Conservation (phyloP, 2,113 vertebrate genomes). For the Oreocharis arfaki region DNA sequence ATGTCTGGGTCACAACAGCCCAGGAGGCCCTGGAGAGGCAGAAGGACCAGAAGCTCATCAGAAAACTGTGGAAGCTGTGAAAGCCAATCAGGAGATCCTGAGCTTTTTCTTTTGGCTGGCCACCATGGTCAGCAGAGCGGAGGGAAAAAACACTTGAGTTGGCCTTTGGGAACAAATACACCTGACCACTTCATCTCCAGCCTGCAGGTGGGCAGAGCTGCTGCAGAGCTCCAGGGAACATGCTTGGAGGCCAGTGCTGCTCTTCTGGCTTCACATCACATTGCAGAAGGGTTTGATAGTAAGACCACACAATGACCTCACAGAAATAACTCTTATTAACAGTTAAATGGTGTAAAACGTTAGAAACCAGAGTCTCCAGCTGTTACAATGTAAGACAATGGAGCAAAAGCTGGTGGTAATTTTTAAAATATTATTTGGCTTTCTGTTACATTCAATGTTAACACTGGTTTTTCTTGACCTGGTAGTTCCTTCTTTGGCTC, state of each 20-base stretch:
- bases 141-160: background rate
- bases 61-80: background rate
- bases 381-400: background rate
- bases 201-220: background rate
- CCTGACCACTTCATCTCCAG: background rate
- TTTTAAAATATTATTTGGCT: background rate
- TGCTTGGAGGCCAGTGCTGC: fast-evolving
- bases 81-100: background rate
- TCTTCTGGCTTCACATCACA: background rate
- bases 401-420: background rate
- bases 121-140: background rate
- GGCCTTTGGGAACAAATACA: background rate
- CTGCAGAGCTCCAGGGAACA: background rate
- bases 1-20: background rate
- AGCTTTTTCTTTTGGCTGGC: background rate
- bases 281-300: background rate
- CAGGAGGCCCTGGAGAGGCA: background rate
- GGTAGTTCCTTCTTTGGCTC: background rate
- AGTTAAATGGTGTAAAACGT: background rate
- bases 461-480: background rate
- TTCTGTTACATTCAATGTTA: background rate
- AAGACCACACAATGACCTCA: background rate
- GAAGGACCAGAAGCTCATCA: background rate
- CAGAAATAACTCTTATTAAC: background rate
- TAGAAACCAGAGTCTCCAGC: background rate